Evolutionary conservation across 2,113 vertebrate genomes (phyloP).

Genomic region (Cygnus buccinator): DNA sequence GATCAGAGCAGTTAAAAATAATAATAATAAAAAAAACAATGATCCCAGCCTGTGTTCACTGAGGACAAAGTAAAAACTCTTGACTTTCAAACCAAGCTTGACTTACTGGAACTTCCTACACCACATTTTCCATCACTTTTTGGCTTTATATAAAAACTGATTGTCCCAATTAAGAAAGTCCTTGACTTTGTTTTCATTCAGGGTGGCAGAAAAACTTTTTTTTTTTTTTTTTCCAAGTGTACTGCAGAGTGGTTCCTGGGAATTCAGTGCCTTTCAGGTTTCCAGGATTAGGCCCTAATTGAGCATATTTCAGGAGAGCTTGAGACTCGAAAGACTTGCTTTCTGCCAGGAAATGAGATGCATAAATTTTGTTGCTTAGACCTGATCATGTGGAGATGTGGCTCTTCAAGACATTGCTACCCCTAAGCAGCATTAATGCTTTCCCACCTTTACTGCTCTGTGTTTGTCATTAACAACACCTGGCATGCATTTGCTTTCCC

Average conservation of each 20-base stretch:
- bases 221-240: background rate
- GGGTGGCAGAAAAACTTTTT: background rate
- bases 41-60: background rate
- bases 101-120: background rate
- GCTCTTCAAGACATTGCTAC: background rate
- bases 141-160: background rate
- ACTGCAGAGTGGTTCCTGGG: background rate
- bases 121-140: background rate
- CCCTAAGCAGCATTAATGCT: background rate
- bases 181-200: slow-evolving; percentile 3
- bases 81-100: background rate
- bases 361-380: background rate
- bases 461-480: background rate
- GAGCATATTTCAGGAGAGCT: background rate
- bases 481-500: background rate
- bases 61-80: background rate
- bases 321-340: background rate
- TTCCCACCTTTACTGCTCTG: background rate
- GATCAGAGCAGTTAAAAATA: slow-evolving; percentile 6
- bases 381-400: slow-evolving; percentile 48
- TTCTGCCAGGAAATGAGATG: background rate
- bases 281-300: background rate
- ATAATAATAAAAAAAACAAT: background rate
- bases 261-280: background rate
- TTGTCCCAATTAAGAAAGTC: background rate